Percentiles rank a stretch among this genome's conserved stretches.
Conservation (phyloP, 2,797 vertebrate genomes). For the Tadarida brasiliensis region DNA sequence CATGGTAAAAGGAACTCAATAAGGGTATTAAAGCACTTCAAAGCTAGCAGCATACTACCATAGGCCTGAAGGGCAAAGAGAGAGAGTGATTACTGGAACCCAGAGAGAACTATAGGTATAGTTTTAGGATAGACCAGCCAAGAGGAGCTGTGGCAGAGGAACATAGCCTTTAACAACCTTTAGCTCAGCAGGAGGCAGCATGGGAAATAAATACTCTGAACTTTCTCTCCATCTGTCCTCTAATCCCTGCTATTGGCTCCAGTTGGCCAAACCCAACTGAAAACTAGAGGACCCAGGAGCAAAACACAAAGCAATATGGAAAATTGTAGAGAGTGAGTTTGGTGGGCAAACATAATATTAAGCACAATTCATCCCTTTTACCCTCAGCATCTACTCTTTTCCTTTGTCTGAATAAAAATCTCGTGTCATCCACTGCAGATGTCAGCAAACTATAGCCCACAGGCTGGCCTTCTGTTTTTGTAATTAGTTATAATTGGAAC, state of each 20-base stretch:
- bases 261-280: not conserved
- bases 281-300: not conserved
- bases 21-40: not conserved
- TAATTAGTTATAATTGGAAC: constrained; percentile 33
- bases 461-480: not conserved
- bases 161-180: not conserved
- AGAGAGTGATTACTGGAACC: not conserved
- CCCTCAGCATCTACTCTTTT: not conserved
- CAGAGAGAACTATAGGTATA: not conserved
- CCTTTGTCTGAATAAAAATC: constrained; percentile 4
- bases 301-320: constrained; percentile 9
- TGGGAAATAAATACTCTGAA: not conserved
- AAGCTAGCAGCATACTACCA: not conserved
- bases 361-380: not conserved
- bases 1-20: not conserved
- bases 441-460: not conserved
- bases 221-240: not conserved
- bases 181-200: not conserved
- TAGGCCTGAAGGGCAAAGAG: not conserved
- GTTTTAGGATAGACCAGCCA: not conserved
- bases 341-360: not conserved
- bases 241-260: not conserved
- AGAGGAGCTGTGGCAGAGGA: not conserved
- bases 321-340: not conserved
- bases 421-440: not conserved